Conservation (phyloP, 2,113 vertebrate species). For the Cavia aperea region DNA sequence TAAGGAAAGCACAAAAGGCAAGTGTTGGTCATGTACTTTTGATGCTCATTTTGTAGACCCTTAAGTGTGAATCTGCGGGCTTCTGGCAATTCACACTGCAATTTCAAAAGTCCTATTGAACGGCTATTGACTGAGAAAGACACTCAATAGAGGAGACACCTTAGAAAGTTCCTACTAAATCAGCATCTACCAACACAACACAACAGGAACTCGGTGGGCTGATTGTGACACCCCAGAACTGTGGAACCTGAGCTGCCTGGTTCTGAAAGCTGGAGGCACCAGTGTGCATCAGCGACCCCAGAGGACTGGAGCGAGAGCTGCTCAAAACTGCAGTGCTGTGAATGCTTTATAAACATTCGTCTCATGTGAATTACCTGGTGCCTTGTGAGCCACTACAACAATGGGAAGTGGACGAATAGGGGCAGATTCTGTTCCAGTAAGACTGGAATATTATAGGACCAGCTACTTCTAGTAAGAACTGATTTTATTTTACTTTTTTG, state of each 20-base stretch:
- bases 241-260: not conserved
- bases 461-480: not conserved
- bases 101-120: not conserved
- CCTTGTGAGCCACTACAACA: not conserved
- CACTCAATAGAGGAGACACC: accelerated
- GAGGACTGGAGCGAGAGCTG: not conserved
- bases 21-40: too few relatives aligned
- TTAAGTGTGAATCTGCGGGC: not conserved
- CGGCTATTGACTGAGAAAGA: not conserved
- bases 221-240: not conserved
- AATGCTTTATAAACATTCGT: not conserved
- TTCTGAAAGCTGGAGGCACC: not conserved
- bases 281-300: accelerated
- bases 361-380: not conserved
- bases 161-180: not conserved
- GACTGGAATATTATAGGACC: not conserved
- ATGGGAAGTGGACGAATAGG: not conserved
- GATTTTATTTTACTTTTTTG: not conserved
- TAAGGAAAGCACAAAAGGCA: not conserved
- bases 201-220: too few relatives aligned
- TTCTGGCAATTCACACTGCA: not conserved
- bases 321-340: not conserved
- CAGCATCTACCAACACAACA: accelerated
- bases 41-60: not conserved
- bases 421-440: not conserved